phyloP scores from a whole-genome alignment of 2,797 vertebrate species.

The Dryobates pubescens region DNA sequence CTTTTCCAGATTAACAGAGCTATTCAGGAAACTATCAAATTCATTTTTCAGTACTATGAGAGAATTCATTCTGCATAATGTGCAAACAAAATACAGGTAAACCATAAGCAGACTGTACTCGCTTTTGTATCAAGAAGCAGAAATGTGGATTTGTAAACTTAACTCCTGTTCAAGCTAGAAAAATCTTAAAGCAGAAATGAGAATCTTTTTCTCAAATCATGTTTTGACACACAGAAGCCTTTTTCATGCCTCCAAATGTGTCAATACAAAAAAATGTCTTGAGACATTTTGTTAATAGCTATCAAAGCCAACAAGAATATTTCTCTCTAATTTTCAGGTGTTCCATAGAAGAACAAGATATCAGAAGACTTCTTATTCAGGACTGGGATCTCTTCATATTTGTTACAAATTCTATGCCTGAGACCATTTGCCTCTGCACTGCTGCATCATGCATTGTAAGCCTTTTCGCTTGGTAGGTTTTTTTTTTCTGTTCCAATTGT shows the following conservation, averaged over 20 bases:
- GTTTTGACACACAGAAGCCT: neutral
- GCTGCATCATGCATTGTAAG: accelerated
- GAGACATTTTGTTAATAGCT: neutral
- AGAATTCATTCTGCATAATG: neutral
- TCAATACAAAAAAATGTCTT: neutral
- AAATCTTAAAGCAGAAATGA: neutral
- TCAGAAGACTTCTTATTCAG: neutral
- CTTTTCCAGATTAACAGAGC: neutral
- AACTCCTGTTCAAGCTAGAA: neutral
- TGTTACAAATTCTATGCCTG: neutral
- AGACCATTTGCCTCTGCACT: neutral
- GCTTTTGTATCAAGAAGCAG: neutral
- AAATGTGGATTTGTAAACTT: neutral
- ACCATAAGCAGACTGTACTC: neutral
- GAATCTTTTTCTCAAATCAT: neutral
- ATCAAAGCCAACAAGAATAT: neutral
- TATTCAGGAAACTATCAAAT: neutral
- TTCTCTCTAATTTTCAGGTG: neutral
- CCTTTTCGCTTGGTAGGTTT: neutral
- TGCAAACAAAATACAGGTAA: neutral
- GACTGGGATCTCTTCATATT: neutral
- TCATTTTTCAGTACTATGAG: neutral
- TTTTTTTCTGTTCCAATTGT: neutral
- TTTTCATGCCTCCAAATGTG: neutral
- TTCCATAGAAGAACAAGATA: neutral